These are phyloP conservation scores for Acanthisitta chloris DNA, from an alignment of 2,113 vertebrate genomes.

Conservation along the genomic window DNA sequence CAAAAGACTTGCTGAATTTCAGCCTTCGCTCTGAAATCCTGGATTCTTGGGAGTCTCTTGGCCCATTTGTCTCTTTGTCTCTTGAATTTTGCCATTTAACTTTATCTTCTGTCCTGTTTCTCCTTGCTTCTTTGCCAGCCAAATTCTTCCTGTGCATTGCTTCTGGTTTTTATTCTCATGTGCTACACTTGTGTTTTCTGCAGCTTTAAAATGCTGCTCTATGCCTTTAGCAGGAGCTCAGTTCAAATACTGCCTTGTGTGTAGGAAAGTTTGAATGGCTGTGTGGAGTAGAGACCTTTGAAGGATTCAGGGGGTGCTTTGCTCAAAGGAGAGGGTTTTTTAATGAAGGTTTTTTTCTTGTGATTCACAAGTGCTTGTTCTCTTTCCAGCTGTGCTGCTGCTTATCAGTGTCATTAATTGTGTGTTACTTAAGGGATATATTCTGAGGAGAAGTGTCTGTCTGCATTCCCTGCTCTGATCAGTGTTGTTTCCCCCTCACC, in stretches of 20 bases:
- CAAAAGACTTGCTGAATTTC: neutral
- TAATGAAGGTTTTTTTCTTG: neutral
- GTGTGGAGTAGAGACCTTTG: neutral
- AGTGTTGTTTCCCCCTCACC: neutral
- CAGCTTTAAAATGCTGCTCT: neutral
- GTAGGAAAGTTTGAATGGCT: neutral
- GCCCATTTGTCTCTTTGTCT: neutral
- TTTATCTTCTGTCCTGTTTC: neutral
- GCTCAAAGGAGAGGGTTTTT: neutral
- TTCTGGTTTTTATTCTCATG: neutral
- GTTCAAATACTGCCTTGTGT: neutral
- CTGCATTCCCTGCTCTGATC: neutral
- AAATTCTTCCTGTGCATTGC: neutral
- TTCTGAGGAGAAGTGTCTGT: neutral
- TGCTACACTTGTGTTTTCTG: neutral
- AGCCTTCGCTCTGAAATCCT: neutral
- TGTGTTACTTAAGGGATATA: neutral
- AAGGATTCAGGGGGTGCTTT: neutral
- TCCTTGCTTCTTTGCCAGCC: neutral
- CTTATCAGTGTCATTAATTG: neutral
- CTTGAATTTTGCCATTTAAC: neutral
- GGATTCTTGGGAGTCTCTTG: neutral
- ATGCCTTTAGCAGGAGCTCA: neutral
- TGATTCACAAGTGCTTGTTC: neutral
- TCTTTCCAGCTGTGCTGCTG: neutral